Evolutionary conservation across 2,113 vertebrate species (phyloP).

Genomic region (Oncorhynchus mykiss): DNA sequence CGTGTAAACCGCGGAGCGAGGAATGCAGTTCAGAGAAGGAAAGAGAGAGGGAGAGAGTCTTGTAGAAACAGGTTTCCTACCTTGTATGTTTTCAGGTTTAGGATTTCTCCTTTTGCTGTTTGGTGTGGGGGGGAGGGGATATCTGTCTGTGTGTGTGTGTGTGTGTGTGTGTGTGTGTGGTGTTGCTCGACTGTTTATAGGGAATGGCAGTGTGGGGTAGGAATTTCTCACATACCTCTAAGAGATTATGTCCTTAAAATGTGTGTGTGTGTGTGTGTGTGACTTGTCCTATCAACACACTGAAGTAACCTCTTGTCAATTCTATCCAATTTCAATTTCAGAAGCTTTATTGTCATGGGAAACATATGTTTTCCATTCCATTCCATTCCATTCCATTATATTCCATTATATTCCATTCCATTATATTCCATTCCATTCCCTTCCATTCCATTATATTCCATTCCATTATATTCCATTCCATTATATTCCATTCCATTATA

Average conservation of each 20-base stretch:
- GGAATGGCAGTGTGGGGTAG: slow-evolving; percentile 53
- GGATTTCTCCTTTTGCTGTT: not conserved
- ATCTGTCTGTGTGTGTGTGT: not conserved
- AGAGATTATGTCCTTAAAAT: slow-evolving; percentile 63
- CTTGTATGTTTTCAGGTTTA: slow-evolving; percentile 48
- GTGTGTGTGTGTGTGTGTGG: no score
- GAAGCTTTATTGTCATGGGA: no score
- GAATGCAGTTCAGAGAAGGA: slow-evolving; percentile 49
- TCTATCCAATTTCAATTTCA: no score
- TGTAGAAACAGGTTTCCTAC: slow-evolving; percentile 65
- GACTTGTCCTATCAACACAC: slow-evolving; percentile 36
- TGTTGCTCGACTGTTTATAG: slow-evolving; percentile 38
- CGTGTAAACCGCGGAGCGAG: slow-evolving; percentile 53
- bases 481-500: no score
- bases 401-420: no score
- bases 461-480: no score
- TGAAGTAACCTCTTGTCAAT: no score
- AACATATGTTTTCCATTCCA: no score
- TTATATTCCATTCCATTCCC: no score
- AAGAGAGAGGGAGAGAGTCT: slow-evolving; percentile 30
- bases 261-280: slow-evolving; percentile 12
- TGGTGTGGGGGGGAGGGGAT: not conserved
- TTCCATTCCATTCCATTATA: no score
- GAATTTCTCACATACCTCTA: slow-evolving; percentile 65
- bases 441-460: no score